Evolutionary conservation across 2,888 invertebrate species (phyloP).

Genomic region (Drosophila acutilabella): DNA sequence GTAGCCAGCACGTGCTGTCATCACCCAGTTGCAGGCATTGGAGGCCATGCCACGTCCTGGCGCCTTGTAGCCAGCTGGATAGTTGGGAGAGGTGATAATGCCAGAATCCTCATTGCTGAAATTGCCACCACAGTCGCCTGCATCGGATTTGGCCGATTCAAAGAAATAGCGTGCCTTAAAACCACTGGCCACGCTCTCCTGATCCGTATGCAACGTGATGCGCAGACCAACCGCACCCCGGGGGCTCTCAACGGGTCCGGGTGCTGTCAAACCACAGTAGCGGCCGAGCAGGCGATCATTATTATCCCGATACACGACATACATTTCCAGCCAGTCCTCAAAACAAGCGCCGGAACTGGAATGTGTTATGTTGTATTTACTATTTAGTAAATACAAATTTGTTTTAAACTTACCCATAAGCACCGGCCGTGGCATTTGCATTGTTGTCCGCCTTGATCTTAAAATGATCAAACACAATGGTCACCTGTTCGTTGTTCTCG

Average conservation of each 20-base stretch:
- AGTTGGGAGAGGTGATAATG: slow-evolving; percentile 95
- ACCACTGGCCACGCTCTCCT: slow-evolving; percentile 95
- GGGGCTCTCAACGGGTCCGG: slow-evolving; percentile 97
- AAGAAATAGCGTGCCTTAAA: slow-evolving; percentile 98
- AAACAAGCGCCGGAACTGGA: slow-evolving; percentile 91
- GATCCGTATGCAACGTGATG: slow-evolving; percentile 95
- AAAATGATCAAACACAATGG: slow-evolving; percentile 95
- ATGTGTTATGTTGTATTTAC: background rate
- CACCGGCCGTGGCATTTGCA: slow-evolving; percentile 91
- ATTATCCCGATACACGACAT: slow-evolving; percentile 93
- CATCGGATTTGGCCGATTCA: slow-evolving; percentile 94
- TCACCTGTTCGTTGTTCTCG: slow-evolving; percentile 94
- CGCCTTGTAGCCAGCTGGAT: slow-evolving; percentile 95
- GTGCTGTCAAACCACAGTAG: slow-evolving; percentile 95
- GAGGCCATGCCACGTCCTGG: slow-evolving; percentile 92
- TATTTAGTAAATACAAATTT: too few species aligned
- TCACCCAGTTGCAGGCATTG: slow-evolving; percentile 98
- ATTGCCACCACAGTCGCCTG: slow-evolving; percentile 97
- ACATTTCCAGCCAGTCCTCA: slow-evolving; percentile 97
- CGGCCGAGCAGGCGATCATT: slow-evolving; percentile 94
- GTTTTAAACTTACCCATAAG: slow-evolving; percentile 88
- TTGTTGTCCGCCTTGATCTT: slow-evolving; percentile 92
- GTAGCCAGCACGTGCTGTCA: slow-evolving; percentile 93
- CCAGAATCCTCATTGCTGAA: slow-evolving; percentile 93
- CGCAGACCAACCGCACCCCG: slow-evolving; percentile 94